Base-by-base conservation (phyloP, 2,888 invertebrate species). In the Serripes groenlandicus region DNA sequence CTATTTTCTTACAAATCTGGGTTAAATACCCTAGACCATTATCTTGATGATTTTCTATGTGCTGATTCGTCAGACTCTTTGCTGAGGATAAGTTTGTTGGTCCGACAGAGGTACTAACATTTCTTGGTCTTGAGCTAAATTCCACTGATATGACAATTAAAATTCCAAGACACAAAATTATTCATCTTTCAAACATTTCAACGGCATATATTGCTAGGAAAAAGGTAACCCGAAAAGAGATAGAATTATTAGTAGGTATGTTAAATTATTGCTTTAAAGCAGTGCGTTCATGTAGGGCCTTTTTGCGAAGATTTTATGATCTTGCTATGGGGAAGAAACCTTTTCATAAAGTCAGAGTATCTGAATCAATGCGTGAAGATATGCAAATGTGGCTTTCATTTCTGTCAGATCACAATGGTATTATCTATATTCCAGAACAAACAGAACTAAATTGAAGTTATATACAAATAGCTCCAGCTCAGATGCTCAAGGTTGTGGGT, bases 31-130 rank as follows among this genome's bases (percentile, higher is more conserved):
- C 21, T 64, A 18, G 68, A 71, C 21, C 76, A 77, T 77, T 73
- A 68, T 69, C 35, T 81, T 35, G 77, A 81, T 71, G 81, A 81
- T 64, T 81, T 77, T 49, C 28, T 77, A 26, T 72, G 76, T 49
- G 21, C 18, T 32, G 73, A 60, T n/a, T 3, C 21, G 18, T 0
- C 11, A 5, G 21, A 49, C 81, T 66, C 1, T 52, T 68, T 49
- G 66, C 70, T 3, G 21, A 23, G 15, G 66, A 75, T 1, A 80
- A 80, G 23, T 68, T 30, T 32, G 66, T 62, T 4, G 75, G 68
- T 26, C 75, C 80, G 23, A 58, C 30, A 30, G 71, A 62, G 32
- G 23, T 21, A 2, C 23, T 71, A n/a, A 42, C 32, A 21, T 80
- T 71, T 66, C 52, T 80, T 7, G 80, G 75, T 58, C 23, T 80